Conservation (phyloP, 2,113 vertebrate genomes). For the Macroglossus sobrinus region DNA sequence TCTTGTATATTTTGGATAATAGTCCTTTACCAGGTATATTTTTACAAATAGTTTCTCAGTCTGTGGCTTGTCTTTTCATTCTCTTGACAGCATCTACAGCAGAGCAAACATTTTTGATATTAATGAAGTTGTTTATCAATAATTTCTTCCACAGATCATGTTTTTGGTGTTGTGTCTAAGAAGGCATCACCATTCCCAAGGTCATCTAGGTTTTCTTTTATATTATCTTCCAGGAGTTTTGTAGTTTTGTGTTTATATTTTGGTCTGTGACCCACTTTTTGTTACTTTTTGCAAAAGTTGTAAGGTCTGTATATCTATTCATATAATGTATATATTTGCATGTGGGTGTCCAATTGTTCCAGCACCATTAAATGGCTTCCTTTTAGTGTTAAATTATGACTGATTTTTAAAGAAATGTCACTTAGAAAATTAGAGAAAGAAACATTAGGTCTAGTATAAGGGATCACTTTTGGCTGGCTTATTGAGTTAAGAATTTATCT, state of each 20-base stretch:
- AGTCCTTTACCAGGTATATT: background rate
- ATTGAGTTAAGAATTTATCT: background rate
- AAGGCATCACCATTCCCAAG: background rate
- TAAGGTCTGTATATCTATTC: background rate
- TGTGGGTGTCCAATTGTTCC: background rate
- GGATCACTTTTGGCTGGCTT: background rate
- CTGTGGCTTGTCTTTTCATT: background rate
- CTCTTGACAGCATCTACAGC: background rate
- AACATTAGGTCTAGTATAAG: background rate
- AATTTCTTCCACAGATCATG: background rate
- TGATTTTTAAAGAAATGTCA: slow-evolving; percentile 10
- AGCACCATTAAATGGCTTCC: background rate
- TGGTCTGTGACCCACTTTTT: background rate
- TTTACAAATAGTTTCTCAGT: background rate
- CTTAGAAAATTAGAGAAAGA: background rate
- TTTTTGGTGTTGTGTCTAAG: background rate
- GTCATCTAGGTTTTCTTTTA: background rate
- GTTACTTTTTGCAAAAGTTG: background rate
- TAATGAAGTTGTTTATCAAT: background rate
- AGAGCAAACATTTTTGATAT: background rate
- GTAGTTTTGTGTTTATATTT: background rate
- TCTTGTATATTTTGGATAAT: background rate
- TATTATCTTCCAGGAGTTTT: background rate
- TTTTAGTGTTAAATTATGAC: background rate
- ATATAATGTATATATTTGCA: background rate